A percentile compares a stretch with the other conserved stretches of the same genome.
Evolutionary conservation across 2,113 vertebrate species (phyloP).

Genomic region (Callorhinus ursinus): DNA sequence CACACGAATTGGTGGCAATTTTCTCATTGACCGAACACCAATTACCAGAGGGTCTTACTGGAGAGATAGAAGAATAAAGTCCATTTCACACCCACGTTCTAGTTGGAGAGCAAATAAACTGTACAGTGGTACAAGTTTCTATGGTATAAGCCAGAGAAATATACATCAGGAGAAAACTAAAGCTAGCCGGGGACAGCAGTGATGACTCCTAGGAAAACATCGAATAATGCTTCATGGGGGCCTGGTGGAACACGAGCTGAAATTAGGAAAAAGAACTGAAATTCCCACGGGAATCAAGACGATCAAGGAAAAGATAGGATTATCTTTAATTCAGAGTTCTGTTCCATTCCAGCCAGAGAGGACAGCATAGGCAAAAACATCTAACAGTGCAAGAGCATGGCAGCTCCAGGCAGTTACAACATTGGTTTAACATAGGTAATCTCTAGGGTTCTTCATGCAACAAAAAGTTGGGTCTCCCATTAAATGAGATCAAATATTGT

Average conservation of each 20-base stretch:
- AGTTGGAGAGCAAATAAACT: not conserved
- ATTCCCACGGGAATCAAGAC: not conserved
- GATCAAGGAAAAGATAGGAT: not conserved
- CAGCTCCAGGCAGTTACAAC: not conserved
- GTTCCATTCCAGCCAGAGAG: not conserved
- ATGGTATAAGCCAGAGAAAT: not conserved
- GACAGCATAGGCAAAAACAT: accelerated
- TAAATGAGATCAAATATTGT: not conserved
- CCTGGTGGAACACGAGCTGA: not conserved
- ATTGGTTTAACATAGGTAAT: not conserved
- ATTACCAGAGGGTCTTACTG: not conserved
- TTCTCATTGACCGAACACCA: not conserved
- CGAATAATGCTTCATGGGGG: not conserved
- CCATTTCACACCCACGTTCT: not conserved
- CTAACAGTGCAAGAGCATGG: accelerated
- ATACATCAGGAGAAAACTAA: not conserved
- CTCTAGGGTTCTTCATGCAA: not conserved
- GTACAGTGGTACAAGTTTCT: not conserved
- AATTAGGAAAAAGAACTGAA: not conserved
- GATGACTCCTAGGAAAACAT: not conserved
- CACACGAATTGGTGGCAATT: not conserved
- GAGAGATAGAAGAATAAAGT: not conserved
- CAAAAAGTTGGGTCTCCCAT: not conserved
- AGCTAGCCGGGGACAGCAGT: not conserved
- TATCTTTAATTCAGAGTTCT: not conserved